Conservation (phyloP, 1,140 invertebrate genomes). For the Calosoma granatense region DNA sequence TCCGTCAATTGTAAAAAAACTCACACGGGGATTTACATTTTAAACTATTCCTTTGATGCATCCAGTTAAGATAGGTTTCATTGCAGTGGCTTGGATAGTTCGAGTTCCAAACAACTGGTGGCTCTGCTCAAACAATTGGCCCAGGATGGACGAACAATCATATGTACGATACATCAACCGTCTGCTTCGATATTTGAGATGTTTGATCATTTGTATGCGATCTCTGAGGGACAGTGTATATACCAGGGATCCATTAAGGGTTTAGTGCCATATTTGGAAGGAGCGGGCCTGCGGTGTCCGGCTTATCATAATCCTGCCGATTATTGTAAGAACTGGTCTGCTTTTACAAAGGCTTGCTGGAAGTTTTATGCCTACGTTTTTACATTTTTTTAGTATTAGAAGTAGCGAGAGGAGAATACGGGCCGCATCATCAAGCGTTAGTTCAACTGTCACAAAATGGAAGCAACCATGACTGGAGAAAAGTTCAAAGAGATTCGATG, state of each 20-base stretch:
- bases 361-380: background rate
- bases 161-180: constrained; percentile 86
- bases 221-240: constrained; percentile 71
- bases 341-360: background rate
- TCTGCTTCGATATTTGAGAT: constrained; percentile 77
- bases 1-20: background rate
- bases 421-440: constrained; percentile 46
- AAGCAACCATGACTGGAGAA: constrained; percentile 46
- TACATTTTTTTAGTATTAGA: constrained; percentile 60
- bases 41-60: too few species aligned
- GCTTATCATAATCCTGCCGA: constrained; percentile 85
- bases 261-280: constrained; percentile 66
- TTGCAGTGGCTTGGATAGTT: constrained; percentile 74
- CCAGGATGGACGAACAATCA: constrained; percentile 53
- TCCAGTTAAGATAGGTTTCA: too few species aligned
- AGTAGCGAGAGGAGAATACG: constrained; percentile 72
- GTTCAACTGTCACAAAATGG: constrained; percentile 59
- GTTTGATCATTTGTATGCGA: constrained; percentile 81
- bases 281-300: constrained; percentile 65
- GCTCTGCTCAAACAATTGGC: constrained; percentile 64
- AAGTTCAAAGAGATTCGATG: constrained; percentile 27
- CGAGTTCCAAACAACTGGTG: constrained; percentile 74
- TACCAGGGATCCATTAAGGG: constrained; percentile 66
- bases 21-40: too few species aligned
- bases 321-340: constrained; percentile 55